A percentile compares a stretch with the other conserved stretches of the same genome.
phyloP scores from a whole-genome alignment of 2,888 invertebrate genomes.

The Oscheius sp. region DNA sequence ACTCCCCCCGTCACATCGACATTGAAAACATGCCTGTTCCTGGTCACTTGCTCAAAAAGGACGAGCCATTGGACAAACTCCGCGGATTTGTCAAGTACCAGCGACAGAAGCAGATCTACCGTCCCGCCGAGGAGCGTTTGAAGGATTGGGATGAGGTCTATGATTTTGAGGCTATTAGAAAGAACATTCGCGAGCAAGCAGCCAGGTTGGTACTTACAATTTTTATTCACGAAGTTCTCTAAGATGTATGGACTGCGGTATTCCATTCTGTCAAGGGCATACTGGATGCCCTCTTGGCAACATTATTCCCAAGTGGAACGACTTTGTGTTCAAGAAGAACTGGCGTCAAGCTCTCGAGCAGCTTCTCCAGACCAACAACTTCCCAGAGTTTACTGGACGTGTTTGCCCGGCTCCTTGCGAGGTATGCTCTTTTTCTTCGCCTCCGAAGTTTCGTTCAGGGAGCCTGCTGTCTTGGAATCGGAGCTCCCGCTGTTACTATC shows the following conservation, averaged over 20 bases:
- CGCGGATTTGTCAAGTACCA: slow-evolving; percentile 96
- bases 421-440: slow-evolving; percentile 67
- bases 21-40: slow-evolving; percentile 68
- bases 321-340: slow-evolving; percentile 84
- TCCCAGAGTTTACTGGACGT: slow-evolving; percentile 84
- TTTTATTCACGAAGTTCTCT: not conserved
- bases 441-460: slow-evolving; percentile 77
- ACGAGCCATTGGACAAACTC: slow-evolving; percentile 71
- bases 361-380: slow-evolving; percentile 96
- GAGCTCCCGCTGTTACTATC: slow-evolving; percentile 95
- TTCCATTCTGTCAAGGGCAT: slow-evolving; percentile 94
- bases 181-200: slow-evolving; percentile 87
- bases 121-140: slow-evolving; percentile 85
- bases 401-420: slow-evolving; percentile 92
- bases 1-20: slow-evolving; percentile 67
- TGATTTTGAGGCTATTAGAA: slow-evolving; percentile 85
- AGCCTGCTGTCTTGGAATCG: slow-evolving; percentile 94
- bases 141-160: slow-evolving; percentile 92
- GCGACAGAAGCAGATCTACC: slow-evolving; percentile 87
- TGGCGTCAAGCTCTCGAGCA: slow-evolving; percentile 83
- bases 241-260: slow-evolving; percentile 97
- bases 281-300: slow-evolving; percentile 98
- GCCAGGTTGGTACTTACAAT: slow-evolving; percentile 79
- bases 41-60: slow-evolving; percentile 55
- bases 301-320: slow-evolving; percentile 99